Conservation (phyloP, 2,888 invertebrate genomes). For the Gisinianus flammeolus region DNA sequence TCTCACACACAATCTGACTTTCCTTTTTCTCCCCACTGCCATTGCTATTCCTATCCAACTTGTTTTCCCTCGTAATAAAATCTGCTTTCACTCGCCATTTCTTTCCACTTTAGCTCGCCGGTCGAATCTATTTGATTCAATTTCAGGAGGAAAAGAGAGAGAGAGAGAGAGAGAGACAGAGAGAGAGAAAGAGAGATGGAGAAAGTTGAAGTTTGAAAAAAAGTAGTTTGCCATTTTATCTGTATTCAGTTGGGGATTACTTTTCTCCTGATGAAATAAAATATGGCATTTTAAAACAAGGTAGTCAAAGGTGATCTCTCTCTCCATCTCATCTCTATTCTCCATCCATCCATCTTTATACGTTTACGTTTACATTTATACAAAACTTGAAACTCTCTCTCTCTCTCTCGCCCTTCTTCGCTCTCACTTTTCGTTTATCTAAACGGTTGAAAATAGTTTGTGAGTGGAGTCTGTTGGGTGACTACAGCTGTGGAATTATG, state of each 20-base stretch:
- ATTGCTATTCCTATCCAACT: constrained; percentile 6
- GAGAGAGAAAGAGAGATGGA: background rate
- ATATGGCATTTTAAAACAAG: constrained; percentile 30
- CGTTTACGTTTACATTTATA: too few species aligned
- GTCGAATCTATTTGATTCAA: constrained; percentile 34
- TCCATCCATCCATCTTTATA: background rate
- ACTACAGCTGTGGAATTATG: constrained; percentile 42
- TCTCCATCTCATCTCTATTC: background rate
- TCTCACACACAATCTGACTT: background rate
- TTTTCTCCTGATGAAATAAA: constrained; percentile 28
- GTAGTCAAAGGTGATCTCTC: constrained; percentile 6
- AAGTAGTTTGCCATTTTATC: constrained; percentile 20
- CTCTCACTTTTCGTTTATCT: constrained; percentile 33
- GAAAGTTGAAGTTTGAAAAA: constrained; percentile 14
- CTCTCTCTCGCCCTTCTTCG: background rate
- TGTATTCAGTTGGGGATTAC: constrained; percentile 21
- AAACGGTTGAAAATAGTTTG: constrained; percentile 42
- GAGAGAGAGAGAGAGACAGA: background rate
- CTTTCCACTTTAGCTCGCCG: constrained; percentile 21
- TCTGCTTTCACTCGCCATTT: constrained; percentile 28
- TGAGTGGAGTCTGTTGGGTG: constrained; percentile 33
- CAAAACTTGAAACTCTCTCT: background rate
- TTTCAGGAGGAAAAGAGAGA: constrained; percentile 6
- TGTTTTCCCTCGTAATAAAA: constrained; percentile 26
- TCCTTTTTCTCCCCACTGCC: background rate